Evolutionary conservation across 2,113 vertebrate species (phyloP).

Genomic region (Atlantisia rogersi): DNA sequence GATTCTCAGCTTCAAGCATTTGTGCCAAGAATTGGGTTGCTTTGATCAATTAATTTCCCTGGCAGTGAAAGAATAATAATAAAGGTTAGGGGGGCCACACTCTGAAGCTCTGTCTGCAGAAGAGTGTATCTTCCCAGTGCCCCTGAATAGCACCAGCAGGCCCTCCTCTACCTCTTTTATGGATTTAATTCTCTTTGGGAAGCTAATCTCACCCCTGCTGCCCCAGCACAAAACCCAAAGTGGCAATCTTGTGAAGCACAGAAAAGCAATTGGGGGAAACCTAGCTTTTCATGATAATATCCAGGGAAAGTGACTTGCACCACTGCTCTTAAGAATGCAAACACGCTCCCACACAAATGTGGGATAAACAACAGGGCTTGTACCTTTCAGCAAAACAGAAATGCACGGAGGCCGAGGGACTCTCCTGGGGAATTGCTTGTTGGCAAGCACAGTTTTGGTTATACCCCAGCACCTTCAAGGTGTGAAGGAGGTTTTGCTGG

Average conservation of each 20-base stretch:
- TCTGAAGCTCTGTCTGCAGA: slow-evolving; percentile 39
- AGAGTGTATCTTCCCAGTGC: slow-evolving; percentile 47
- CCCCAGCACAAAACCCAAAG: slow-evolving; percentile 56
- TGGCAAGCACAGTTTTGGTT: fast-evolving
- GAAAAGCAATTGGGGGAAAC: slow-evolving; percentile 47
- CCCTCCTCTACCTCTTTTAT: slow-evolving; percentile 36
- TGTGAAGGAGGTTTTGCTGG: not conserved
- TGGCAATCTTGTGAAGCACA: slow-evolving; percentile 58
- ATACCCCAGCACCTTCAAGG: not conserved
- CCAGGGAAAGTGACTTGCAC: slow-evolving; percentile 39
- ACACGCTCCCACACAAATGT: not conserved
- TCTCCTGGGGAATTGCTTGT: not conserved
- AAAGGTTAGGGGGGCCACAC: not conserved
- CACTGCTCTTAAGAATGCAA: slow-evolving; percentile 49
- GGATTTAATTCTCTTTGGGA: slow-evolving; percentile 62
- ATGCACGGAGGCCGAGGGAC: not conserved
- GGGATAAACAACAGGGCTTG: slow-evolving; percentile 12
- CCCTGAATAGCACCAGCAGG: slow-evolving; percentile 59
- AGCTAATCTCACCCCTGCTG: slow-evolving; percentile 61
- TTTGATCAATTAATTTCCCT: slow-evolving; percentile 68
- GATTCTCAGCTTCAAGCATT: slow-evolving; percentile 36
- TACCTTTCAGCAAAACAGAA: slow-evolving; percentile 26
- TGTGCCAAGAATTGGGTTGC: slow-evolving; percentile 51
- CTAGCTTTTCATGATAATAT: slow-evolving; percentile 47
- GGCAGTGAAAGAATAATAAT: slow-evolving; percentile 44